phyloP scores from a whole-genome alignment of 2,888 invertebrate genomes.

The Protodeltote pygarga region DNA sequence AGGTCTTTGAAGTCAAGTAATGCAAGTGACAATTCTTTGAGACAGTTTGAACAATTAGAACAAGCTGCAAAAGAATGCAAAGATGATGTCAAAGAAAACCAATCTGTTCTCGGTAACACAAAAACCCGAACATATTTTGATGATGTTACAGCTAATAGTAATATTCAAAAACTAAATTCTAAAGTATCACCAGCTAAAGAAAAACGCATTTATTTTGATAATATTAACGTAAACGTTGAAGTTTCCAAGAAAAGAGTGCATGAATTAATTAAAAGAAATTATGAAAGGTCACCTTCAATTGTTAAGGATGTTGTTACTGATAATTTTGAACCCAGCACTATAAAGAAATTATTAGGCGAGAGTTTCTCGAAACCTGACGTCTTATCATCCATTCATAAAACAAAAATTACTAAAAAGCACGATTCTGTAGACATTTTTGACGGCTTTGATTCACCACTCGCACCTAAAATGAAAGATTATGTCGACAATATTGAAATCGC shows the following conservation, averaged over 20 bases:
- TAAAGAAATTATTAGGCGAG: slow-evolving; percentile 72
- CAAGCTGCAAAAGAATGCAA: slow-evolving; percentile 53
- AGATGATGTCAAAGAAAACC: slow-evolving; percentile 27
- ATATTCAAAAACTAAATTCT: slow-evolving; percentile 9
- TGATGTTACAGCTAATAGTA: slow-evolving; percentile 32
- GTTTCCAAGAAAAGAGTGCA: slow-evolving; percentile 44
- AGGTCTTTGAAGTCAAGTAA: slow-evolving; percentile 55
- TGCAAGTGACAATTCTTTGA: slow-evolving; percentile 63
- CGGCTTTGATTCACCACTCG: slow-evolving; percentile 58
- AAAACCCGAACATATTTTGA: slow-evolving; percentile 60
- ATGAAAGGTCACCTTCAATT: slow-evolving; percentile 71
- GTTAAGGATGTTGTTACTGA: slow-evolving; percentile 63
- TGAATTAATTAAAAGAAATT: slow-evolving; percentile 47
- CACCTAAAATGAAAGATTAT: slow-evolving; percentile 40
- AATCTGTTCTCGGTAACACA: slow-evolving; percentile 48
- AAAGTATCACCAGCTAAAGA: slow-evolving; percentile 37
- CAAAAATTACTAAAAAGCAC: slow-evolving; percentile 58
- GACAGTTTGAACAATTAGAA: slow-evolving; percentile 72
- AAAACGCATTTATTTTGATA: slow-evolving; percentile 65
- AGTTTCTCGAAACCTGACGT: slow-evolving; percentile 60
- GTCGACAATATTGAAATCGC: slow-evolving; percentile 46
- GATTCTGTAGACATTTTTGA: slow-evolving; percentile 74
- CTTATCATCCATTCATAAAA: slow-evolving; percentile 52
- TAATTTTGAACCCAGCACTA: slow-evolving; percentile 64
- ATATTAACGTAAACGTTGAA: slow-evolving; percentile 49